These are phyloP conservation scores for Oikopleura dioica DNA, from an alignment of 23 tunicate species.

Conservation along the genomic window DNA sequence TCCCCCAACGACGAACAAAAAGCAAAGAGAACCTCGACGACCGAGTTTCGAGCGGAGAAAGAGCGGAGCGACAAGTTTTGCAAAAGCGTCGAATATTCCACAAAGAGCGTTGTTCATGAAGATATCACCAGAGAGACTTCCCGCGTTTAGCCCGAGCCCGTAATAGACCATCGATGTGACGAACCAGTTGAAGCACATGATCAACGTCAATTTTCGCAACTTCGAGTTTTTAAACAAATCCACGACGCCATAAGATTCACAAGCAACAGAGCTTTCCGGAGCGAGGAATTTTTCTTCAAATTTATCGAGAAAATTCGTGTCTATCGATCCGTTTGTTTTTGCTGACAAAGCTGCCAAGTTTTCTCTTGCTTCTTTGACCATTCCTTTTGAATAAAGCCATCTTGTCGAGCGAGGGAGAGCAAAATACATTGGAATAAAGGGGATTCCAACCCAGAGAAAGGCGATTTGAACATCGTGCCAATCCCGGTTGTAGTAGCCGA, in stretches of 20 bases:
- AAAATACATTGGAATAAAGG: background rate
- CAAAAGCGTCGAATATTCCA: slow-evolving; percentile 3
- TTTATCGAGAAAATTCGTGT: background rate
- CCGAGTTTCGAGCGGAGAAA: background rate
- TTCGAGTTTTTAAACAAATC: background rate
- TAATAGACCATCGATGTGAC: slow-evolving; percentile 9
- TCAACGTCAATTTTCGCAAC: background rate
- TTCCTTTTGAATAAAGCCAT: slow-evolving; percentile 1
- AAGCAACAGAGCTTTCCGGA: background rate
- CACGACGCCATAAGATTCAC: background rate
- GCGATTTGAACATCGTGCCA: background rate
- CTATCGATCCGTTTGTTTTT: background rate
- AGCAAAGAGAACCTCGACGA: background rate
- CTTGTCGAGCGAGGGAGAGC: background rate
- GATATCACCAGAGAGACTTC: background rate
- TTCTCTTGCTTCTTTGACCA: background rate
- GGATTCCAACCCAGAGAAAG: background rate
- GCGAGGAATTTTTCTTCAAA: slow-evolving; percentile 1
- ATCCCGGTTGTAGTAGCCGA: background rate
- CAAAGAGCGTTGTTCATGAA: background rate
- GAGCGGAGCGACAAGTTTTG: background rate
- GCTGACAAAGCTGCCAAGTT: background rate
- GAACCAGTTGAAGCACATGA: background rate
- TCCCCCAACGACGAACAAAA: background rate
- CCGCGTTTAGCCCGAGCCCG: slow-evolving; percentile 1